A percentile compares a stretch with the other conserved stretches of the same genome.
phyloP scores from a whole-genome alignment of 2,888 invertebrate species.

The Lepidochitona cinerea region DNA sequence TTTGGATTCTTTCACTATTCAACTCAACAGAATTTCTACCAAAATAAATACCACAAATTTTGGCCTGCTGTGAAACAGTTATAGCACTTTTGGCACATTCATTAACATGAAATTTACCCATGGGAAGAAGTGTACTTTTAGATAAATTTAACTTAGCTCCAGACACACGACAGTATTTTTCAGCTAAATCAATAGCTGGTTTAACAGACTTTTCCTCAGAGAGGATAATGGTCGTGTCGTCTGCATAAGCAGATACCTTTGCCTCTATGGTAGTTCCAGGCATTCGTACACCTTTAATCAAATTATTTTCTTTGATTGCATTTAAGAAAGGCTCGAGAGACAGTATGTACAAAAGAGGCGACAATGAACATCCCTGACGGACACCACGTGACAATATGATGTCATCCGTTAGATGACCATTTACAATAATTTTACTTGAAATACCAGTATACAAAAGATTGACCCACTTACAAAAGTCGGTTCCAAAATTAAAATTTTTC shows the following conservation, averaged over 20 bases:
- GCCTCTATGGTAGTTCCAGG: slow-evolving; percentile 6
- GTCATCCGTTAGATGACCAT: not conserved
- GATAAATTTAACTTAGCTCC: slow-evolving; percentile 28
- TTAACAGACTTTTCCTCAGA: slow-evolving; percentile 8
- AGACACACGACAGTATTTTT: slow-evolving; percentile 13
- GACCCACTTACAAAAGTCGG: not conserved
- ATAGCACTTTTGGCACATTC: not conserved
- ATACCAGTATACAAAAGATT: slow-evolving; percentile 28
- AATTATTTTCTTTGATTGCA: not conserved
- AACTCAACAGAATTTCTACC: not conserved
- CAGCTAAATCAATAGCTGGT: not conserved
- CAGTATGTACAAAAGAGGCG: not conserved
- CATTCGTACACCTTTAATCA: slow-evolving; percentile 18
- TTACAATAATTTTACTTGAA: not conserved
- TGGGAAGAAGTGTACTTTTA: slow-evolving; percentile 23
- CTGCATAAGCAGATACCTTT: slow-evolving; percentile 18
- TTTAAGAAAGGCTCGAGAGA: not conserved
- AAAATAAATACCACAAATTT: not conserved
- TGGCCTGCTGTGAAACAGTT: not conserved
- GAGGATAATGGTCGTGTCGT: slow-evolving; percentile 13
- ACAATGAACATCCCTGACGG: slow-evolving; percentile 4
- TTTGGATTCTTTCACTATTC: not conserved
- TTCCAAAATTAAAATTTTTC: slow-evolving; percentile 24
- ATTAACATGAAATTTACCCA: not conserved
- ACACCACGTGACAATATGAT: slow-evolving; percentile 5